phyloP scores from a whole-genome alignment of 2,113 vertebrate species.

The Psilopogon haemacephalus region DNA sequence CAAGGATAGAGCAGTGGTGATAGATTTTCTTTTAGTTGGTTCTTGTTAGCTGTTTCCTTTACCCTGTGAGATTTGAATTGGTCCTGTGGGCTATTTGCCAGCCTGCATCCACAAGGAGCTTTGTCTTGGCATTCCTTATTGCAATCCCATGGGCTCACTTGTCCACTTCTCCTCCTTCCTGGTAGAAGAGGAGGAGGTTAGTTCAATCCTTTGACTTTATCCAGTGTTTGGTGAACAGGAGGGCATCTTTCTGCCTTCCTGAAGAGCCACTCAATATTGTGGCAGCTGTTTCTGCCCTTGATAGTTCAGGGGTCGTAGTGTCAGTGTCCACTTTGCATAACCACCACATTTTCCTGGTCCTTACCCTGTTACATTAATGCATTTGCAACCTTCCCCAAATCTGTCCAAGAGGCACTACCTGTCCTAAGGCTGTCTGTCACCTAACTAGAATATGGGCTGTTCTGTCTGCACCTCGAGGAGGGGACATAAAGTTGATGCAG shows the following conservation, averaged over 20 bases:
- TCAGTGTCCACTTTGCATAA: background rate
- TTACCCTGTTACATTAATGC: background rate
- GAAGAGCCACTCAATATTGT: background rate
- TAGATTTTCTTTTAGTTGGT: rapidly evolving
- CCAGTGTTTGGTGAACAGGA: background rate
- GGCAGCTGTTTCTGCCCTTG: background rate
- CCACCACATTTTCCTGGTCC: background rate
- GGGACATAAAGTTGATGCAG: conserved; percentile 42
- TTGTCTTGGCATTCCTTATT: background rate
- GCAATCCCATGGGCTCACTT: background rate
- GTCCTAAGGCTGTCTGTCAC: conserved; percentile 42
- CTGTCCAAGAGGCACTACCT: conserved; percentile 63
- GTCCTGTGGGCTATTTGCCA: background rate
- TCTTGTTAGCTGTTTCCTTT: rapidly evolving
- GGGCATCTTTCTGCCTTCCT: background rate
- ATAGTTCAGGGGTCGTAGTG: background rate
- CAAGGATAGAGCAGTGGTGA: background rate
- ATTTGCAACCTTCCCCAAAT: background rate
- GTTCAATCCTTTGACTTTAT: background rate
- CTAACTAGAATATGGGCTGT: conserved; percentile 69
- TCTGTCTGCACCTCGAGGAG: conserved; percentile 57
- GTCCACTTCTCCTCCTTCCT: background rate
- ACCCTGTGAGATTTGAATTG: background rate
- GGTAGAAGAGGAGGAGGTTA: background rate
- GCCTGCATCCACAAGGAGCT: background rate